Percentiles rank a stretch among this genome's conserved stretches.
These are phyloP conservation scores for Agelaius phoeniceus DNA, from an alignment of 2,113 vertebrate species.

Conservation along the genomic window DNA sequence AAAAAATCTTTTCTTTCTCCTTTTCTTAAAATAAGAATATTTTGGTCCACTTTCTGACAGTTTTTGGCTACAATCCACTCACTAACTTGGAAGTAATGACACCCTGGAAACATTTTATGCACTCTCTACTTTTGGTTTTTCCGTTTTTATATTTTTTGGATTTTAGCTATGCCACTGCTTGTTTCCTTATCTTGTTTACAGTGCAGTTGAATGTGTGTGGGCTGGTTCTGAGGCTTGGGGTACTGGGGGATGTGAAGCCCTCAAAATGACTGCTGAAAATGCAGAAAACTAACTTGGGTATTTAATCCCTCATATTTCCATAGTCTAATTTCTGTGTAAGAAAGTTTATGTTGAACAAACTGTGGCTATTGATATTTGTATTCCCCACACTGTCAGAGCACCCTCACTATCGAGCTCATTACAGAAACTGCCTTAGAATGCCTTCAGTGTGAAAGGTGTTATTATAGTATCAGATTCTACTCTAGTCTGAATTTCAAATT, in stretches of 20 bases:
- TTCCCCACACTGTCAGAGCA: neutral
- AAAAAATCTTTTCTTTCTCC: neutral
- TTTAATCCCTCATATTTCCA: neutral
- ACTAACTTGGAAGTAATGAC: neutral
- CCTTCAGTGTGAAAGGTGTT: conserved; percentile 33
- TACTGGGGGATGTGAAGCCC: accelerated
- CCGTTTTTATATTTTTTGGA: neutral
- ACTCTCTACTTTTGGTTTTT: neutral
- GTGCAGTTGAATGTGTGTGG: neutral
- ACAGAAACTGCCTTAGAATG: conserved; percentile 45
- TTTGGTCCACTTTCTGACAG: neutral
- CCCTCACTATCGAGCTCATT: conserved; percentile 22
- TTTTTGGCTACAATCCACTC: neutral
- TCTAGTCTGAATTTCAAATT: conserved; percentile 32
- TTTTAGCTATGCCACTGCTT: neutral
- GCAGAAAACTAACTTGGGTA: neutral
- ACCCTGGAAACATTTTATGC: neutral
- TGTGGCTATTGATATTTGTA: conserved; percentile 30
- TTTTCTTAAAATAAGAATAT: neutral
- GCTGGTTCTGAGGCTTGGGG: neutral
- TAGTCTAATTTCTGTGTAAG: neutral
- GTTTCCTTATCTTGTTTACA: neutral
- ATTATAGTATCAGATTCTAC: conserved; percentile 46
- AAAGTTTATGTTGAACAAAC: neutral
- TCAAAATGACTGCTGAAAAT: neutral